A percentile compares a stretch with the other conserved stretches of the same genome.
Conservation (phyloP, 1,140 invertebrate genomes). For the Neodiprion fabricii region DNA sequence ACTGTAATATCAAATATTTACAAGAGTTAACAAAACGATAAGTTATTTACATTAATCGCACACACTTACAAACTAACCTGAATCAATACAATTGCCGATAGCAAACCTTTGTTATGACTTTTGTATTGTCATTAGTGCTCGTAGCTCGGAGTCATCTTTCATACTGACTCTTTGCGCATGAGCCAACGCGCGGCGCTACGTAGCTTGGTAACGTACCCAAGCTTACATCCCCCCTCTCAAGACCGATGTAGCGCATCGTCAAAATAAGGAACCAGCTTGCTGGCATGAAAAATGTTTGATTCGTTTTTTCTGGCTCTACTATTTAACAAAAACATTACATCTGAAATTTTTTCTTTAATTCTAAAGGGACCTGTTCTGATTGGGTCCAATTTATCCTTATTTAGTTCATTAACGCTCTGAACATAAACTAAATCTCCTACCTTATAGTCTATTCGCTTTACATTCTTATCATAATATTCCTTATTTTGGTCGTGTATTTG, state of each 20-base stretch:
- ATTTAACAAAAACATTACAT: conserved; percentile 20
- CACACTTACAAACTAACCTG: no score
- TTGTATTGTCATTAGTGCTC: no score
- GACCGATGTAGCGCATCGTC: neutral
- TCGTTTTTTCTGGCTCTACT: conserved; percentile 11
- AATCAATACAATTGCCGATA: no score
- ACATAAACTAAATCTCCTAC: conserved; percentile 26
- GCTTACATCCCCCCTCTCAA: no score
- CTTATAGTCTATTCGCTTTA: conserved; percentile 16
- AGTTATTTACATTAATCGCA: no score
- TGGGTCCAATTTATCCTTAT: conserved; percentile 23
- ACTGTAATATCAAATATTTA: no score
- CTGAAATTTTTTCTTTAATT: conserved; percentile 26
- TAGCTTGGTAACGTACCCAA: no score
- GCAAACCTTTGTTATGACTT: no score
- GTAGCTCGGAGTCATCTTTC: no score
- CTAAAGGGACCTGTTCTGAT: conserved; percentile 23
- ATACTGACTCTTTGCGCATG: no score
- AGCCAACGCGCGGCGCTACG: no score
- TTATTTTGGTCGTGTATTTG: conserved; percentile 29
- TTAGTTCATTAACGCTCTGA: conserved; percentile 21
- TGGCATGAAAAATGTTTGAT: neutral
- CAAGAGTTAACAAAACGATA: no score
- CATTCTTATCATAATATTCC: conserved; percentile 28
- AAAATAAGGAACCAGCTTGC: conserved; percentile 10